Evolutionary conservation across 1,140 invertebrate genomes (phyloP).

Genomic region (Hyles euphorbiae): DNA sequence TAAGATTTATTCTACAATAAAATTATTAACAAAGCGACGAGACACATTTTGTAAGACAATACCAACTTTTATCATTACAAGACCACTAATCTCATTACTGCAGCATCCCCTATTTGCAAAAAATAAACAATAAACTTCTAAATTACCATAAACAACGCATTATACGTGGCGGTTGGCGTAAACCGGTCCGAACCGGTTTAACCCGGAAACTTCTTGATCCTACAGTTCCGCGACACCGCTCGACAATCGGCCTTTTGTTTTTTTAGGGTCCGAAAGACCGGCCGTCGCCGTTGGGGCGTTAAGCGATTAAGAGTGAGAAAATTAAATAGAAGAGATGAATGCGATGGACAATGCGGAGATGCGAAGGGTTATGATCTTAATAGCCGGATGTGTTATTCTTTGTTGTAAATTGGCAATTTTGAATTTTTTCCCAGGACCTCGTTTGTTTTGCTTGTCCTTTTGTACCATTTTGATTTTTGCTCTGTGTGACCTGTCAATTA

Average conservation of each 20-base stretch:
- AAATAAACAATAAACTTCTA: slow-evolving; percentile 45
- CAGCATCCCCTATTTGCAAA: slow-evolving; percentile 37
- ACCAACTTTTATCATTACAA: slow-evolving; percentile 17
- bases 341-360: slow-evolving; percentile 26
- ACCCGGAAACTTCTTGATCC: slow-evolving; percentile 50
- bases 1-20: too few species aligned
- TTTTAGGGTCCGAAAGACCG: slow-evolving; percentile 43
- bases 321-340: slow-evolving; percentile 15
- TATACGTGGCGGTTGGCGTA: slow-evolving; percentile 43
- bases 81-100: slow-evolving; percentile 55
- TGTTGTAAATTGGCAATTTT: slow-evolving; percentile 12
- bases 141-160: slow-evolving; percentile 72
- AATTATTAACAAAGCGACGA: too few species aligned
- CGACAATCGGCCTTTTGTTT: slow-evolving; percentile 56
- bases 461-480: too few species aligned
- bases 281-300: slow-evolving; percentile 35
- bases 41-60: too few species aligned
- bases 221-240: slow-evolving; percentile 48
- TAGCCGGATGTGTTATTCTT: slow-evolving; percentile 29
- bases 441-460: too few species aligned
- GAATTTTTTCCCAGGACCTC: not conserved
- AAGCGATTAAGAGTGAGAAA: slow-evolving; percentile 46
- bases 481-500: too few species aligned
- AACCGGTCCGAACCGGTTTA: slow-evolving; percentile 48
- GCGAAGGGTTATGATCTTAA: slow-evolving; percentile 39